These are phyloP conservation scores for Hydrozoanthus gracilis DNA, from an alignment of 92 coral and sea anemone species.

Conservation along the genomic window DNA sequence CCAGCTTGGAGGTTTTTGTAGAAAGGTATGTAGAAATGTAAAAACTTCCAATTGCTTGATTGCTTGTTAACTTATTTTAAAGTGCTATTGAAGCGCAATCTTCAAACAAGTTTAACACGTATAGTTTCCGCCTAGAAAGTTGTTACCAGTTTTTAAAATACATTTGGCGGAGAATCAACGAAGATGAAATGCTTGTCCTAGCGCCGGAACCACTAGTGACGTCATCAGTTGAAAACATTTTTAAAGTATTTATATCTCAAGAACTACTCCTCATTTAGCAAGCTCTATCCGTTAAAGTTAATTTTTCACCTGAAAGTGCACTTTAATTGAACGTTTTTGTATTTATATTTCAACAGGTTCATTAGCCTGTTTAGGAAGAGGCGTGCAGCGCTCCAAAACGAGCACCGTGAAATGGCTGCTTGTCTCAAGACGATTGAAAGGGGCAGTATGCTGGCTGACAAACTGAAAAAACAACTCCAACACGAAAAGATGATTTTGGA, in stretches of 20 bases:
- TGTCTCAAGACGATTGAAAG: slow-evolving; percentile 88
- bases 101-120: too few species aligned
- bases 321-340: too few species aligned
- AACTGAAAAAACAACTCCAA: slow-evolving; percentile 87
- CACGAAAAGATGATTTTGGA: slow-evolving; percentile 96
- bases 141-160: too few species aligned
- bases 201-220: too few species aligned
- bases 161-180: too few species aligned
- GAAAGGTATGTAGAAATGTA: slow-evolving; percentile 65
- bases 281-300: too few species aligned
- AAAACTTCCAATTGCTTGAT: neutral
- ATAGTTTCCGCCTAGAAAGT: too few species aligned
- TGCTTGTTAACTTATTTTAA: neutral
- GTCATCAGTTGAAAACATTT: too few species aligned
- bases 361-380: slow-evolving; percentile 84
- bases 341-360: slow-evolving; percentile 57
- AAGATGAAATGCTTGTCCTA: too few species aligned
- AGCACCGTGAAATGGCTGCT: slow-evolving; percentile 89
- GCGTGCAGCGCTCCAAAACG: slow-evolving; percentile 72
- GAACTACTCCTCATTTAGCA: too few species aligned
- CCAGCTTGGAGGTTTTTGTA: slow-evolving; percentile 92
- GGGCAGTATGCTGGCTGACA: slow-evolving; percentile 91
- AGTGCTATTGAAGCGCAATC: neutral
- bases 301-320: too few species aligned
- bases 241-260: too few species aligned